A percentile compares a stretch with the other conserved stretches of the same genome.
These are phyloP conservation scores for Ataeniobius toweri DNA, from an alignment of 2,797 vertebrate genomes.

Conservation along the genomic window DNA sequence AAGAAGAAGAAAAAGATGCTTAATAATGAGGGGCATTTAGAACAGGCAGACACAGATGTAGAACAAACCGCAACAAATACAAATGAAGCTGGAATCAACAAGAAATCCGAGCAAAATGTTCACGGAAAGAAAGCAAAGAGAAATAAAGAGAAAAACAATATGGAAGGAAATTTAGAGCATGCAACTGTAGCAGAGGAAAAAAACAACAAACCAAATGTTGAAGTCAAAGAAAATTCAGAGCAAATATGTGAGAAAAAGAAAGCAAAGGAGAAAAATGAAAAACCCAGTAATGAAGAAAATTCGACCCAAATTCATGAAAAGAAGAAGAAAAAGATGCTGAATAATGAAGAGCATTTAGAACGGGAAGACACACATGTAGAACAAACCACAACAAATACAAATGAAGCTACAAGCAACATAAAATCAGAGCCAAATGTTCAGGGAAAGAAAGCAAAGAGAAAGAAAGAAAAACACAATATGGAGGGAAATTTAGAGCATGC, in stretches of 20 bases:
- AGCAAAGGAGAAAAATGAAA: slow-evolving; percentile 45
- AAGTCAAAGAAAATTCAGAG: background rate
- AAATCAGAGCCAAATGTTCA: background rate
- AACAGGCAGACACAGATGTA: background rate
- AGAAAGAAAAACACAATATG: background rate
- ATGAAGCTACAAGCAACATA: background rate
- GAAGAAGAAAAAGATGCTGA: slow-evolving; percentile 6
- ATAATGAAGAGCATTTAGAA: background rate
- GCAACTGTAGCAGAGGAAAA: background rate
- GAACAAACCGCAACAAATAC: background rate
- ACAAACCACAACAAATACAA: background rate
- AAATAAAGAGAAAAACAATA: background rate
- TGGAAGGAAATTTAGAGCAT: background rate
- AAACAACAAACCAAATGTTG: background rate
- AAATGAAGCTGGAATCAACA: background rate
- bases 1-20: slow-evolving; percentile 15
- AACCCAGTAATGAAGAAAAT: slow-evolving; percentile 10
- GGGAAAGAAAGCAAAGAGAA: slow-evolving; percentile 11
- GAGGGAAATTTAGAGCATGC: background rate
- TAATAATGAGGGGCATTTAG: background rate
- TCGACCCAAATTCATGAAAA: background rate
- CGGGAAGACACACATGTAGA: background rate
- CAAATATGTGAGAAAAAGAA: slow-evolving; percentile 24
- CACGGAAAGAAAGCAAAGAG: slow-evolving; percentile 11
- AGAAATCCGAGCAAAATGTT: background rate